Evolutionary conservation across 2,888 invertebrate genomes (phyloP).

Genomic region (Lepidochrysops patricia): DNA sequence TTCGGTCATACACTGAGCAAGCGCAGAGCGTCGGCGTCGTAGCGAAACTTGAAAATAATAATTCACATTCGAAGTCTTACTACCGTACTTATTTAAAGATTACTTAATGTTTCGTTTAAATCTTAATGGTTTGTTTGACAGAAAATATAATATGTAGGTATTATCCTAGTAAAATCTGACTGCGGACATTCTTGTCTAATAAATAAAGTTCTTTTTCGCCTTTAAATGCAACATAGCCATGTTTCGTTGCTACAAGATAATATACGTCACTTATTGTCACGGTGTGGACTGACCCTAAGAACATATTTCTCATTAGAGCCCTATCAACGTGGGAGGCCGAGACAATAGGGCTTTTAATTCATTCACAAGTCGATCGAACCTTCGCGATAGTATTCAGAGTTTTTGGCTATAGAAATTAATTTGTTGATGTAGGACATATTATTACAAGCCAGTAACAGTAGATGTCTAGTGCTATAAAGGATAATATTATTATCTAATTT

Average conservation of each 20-base stretch:
- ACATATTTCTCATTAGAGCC: slow-evolving; percentile 27
- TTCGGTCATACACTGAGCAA: too few relatives aligned
- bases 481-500: too few relatives aligned
- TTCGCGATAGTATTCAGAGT: slow-evolving; percentile 22
- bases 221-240: not conserved
- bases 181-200: not conserved
- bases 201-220: not conserved
- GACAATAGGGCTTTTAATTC: slow-evolving; percentile 32
- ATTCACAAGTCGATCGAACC: slow-evolving; percentile 32
- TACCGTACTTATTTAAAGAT: too few relatives aligned
- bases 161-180: too few relatives aligned
- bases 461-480: too few relatives aligned
- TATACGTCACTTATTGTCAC: not conserved
- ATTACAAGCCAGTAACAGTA: too few relatives aligned
- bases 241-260: not conserved
- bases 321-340: slow-evolving; percentile 32
- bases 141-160: too few relatives aligned
- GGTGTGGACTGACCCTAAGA: not conserved
- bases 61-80: too few relatives aligned
- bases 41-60: too few relatives aligned
- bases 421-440: not conserved
- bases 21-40: too few relatives aligned
- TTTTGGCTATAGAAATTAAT: slow-evolving; percentile 12
- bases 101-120: too few relatives aligned
- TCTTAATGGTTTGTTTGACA: too few relatives aligned